Conservation (phyloP, 1,140 invertebrate species). For the Thaumatotibia leucotreta region DNA sequence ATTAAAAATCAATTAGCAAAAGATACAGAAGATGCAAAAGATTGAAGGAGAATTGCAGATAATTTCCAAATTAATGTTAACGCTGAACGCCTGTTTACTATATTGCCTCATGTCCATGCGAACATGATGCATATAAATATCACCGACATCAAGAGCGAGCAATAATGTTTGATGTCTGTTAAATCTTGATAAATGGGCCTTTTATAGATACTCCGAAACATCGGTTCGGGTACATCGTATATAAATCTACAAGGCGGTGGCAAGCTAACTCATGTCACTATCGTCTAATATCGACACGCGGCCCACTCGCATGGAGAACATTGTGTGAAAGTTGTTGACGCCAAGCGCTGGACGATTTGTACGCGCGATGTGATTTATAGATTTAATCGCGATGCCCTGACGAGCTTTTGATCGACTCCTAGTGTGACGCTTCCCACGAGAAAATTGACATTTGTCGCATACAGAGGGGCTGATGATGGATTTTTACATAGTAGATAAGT, state of each 20-base stretch:
- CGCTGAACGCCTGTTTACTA: neutral
- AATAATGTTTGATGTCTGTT: conserved; percentile 31
- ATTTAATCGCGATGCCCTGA: conserved; percentile 15
- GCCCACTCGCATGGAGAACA: neutral
- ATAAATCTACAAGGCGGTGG: neutral
- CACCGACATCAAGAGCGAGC: conserved; percentile 18
- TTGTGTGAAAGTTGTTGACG: conserved; percentile 6
- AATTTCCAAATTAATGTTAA: neutral
- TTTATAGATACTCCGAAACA: conserved; percentile 36
- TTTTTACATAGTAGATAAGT: no score
- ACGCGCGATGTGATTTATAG: conserved; percentile 10
- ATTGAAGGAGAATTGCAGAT: no score
- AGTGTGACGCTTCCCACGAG: conserved; percentile 20
- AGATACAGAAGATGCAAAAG: no score
- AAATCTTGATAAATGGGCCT: conserved; percentile 37
- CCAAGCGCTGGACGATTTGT: neutral
- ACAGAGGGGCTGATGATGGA: neutral
- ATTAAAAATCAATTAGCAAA: no score
- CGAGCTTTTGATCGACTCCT: conserved; percentile 19
- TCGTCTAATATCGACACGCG: neutral
- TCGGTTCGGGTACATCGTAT: conserved; percentile 35
- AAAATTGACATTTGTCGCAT: conserved; percentile 1
- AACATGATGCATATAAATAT: neutral
- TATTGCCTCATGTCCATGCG: neutral
- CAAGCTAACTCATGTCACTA: neutral